A percentile compares a stretch with the other conserved stretches of the same genome.
These are phyloP conservation scores for Pseudococcus longispinus DNA, from an alignment of 2,888 invertebrate species.

Conservation along the genomic window DNA sequence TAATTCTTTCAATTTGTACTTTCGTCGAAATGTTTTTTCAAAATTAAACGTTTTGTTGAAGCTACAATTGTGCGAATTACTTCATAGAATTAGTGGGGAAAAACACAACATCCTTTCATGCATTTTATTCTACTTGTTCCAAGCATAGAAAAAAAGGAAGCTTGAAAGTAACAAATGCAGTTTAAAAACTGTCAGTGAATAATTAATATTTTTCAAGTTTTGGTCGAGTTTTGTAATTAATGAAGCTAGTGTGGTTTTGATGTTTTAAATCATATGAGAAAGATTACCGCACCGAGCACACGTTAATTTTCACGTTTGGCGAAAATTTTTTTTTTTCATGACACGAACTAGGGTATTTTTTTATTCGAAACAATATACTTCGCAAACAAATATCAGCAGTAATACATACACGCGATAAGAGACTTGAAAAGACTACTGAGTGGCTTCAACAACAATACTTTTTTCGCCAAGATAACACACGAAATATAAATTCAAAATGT, in stretches of 20 bases:
- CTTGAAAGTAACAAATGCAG: not conserved
- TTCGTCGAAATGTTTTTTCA: not conserved
- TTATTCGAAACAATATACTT: slow-evolving; percentile 4
- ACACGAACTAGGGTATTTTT: not conserved
- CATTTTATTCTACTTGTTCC: not conserved
- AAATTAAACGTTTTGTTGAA: not conserved
- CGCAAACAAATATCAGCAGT: slow-evolving; percentile 19
- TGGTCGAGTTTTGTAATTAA: slow-evolving; percentile 12
- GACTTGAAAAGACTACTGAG: slow-evolving; percentile 3
- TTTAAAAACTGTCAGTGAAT: slow-evolving; percentile 28
- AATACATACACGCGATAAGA: not conserved
- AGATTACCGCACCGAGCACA: not conserved
- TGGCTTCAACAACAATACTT: not conserved
- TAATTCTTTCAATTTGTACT: not conserved
- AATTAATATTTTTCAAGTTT: slow-evolving; percentile 42
- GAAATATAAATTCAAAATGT: slow-evolving; percentile 29
- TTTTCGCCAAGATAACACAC: slow-evolving; percentile 29
- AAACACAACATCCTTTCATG: not conserved
- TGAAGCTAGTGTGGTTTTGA: slow-evolving; percentile 30
- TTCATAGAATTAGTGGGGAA: not conserved
- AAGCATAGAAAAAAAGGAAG: not conserved
- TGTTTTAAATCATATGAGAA: slow-evolving; percentile 14
- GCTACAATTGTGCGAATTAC: not conserved
- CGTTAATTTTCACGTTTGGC: not conserved
- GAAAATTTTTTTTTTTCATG: not conserved